Conservation (phyloP, 1,140 invertebrate genomes). For the Cheumatopsyche charites region DNA sequence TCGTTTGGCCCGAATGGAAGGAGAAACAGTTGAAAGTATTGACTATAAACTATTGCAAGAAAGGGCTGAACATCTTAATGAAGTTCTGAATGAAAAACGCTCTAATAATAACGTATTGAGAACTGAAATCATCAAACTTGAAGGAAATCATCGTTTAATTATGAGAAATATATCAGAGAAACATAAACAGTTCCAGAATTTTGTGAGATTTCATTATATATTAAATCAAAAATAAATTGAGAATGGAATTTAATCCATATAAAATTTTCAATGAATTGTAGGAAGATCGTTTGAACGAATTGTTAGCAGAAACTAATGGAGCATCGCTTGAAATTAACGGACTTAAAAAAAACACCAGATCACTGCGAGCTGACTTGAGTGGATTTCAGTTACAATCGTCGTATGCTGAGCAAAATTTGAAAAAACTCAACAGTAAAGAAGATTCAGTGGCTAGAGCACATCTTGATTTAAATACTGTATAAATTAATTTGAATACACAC, state of each 20-base stretch:
- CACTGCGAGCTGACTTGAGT: constrained; percentile 67
- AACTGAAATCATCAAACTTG: constrained; percentile 29
- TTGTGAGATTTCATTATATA: constrained; percentile 29
- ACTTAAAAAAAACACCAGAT: neutral
- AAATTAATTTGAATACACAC: neutral
- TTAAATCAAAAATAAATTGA: constrained; percentile 12
- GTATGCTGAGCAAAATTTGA: constrained; percentile 63
- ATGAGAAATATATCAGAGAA: constrained; percentile 6
- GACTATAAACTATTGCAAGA: constrained; percentile 29
- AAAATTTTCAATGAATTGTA: constrained; percentile 37
- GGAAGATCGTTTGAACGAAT: constrained; percentile 55
- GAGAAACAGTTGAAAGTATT: constrained; percentile 26
- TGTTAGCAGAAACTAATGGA: constrained; percentile 45
- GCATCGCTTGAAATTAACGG: neutral
- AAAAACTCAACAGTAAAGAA: constrained; percentile 63
- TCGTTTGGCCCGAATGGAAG: constrained; percentile 32
- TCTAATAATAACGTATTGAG: constrained; percentile 7
- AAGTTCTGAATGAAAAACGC: constrained; percentile 20
- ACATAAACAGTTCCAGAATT: constrained; percentile 29
- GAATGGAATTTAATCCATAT: neutral
- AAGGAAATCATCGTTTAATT: constrained; percentile 23
- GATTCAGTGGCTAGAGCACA: constrained; percentile 64
- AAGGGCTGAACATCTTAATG: constrained; percentile 27
- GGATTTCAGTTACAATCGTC: constrained; percentile 64
- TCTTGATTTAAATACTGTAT: constrained; percentile 59